Evolutionary conservation across 1,140 invertebrate genomes (phyloP).

Genomic region (Galleria mellonella): DNA sequence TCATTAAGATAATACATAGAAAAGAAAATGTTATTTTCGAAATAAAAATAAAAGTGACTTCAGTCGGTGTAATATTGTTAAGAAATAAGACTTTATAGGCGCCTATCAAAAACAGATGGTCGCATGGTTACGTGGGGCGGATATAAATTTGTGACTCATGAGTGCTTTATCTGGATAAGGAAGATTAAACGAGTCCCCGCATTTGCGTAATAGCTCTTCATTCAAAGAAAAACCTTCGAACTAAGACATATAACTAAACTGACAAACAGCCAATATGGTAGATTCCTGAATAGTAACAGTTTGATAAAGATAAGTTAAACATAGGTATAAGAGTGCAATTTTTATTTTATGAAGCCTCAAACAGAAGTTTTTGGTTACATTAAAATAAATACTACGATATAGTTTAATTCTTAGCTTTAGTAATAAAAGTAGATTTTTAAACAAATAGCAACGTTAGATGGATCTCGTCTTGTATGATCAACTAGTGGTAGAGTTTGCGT

Average conservation of each 20-base stretch:
- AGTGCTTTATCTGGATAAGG: conserved; percentile 48
- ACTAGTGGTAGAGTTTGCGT: too few species aligned
- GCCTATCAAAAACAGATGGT: conserved; percentile 56
- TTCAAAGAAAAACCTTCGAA: conserved; percentile 1
- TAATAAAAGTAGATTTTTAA: too few species aligned
- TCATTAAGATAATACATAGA: not conserved
- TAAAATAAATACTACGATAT: too few species aligned
- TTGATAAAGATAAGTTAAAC: too few species aligned
- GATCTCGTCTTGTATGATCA: too few species aligned
- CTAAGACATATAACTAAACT: not conserved
- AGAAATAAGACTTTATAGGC: conserved; percentile 29
- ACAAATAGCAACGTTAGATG: too few species aligned
- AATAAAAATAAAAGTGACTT: not conserved
- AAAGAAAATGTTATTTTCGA: conserved; percentile 5
- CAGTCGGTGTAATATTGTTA: conserved; percentile 2
- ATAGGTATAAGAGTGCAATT: too few species aligned
- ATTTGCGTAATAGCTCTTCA: conserved; percentile 25
- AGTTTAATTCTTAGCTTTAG: too few species aligned
- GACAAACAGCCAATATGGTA: too few species aligned
- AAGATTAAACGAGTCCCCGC: conserved; percentile 36
- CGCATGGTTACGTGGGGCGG: conserved; percentile 38
- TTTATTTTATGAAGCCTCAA: too few species aligned
- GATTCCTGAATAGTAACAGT: not conserved
- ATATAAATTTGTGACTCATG: conserved; percentile 54
- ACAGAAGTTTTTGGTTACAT: too few species aligned